These are phyloP conservation scores for Mamestra configurata DNA, from an alignment of 1,140 invertebrate species.

Conservation along the genomic window DNA sequence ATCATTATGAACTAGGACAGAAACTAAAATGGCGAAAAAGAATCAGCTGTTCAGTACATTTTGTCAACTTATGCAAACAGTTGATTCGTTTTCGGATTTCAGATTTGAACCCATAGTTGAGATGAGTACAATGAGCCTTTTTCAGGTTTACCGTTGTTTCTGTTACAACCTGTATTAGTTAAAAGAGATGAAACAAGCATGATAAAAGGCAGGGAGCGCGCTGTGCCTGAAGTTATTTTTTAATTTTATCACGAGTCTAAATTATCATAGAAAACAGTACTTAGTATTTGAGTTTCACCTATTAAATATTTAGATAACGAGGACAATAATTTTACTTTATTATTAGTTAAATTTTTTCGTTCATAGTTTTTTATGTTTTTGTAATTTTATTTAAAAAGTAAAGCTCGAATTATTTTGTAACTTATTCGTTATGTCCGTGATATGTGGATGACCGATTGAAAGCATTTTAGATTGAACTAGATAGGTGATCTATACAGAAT, in stretches of 20 bases:
- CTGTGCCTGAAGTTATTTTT: background rate
- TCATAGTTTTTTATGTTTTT: slow-evolving; percentile 23
- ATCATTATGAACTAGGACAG: too few species aligned
- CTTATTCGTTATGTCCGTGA: slow-evolving; percentile 41
- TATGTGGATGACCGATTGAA: slow-evolving; percentile 46
- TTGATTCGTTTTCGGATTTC: too few species aligned
- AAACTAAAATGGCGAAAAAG: too few species aligned
- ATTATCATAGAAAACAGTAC: background rate
- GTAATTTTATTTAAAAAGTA: background rate
- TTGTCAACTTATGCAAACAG: too few species aligned
- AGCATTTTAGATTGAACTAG: slow-evolving; percentile 23
- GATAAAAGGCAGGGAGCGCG: background rate
- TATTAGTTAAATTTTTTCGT: background rate
- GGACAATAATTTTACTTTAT: slow-evolving; percentile 2
- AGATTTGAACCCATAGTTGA: too few species aligned
- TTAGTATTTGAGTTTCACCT: slow-evolving; percentile 10
- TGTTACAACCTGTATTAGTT: too few species aligned
- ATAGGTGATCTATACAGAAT: background rate
- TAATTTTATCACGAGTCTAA: background rate
- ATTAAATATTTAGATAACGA: slow-evolving; percentile 35
- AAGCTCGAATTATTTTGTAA: slow-evolving; percentile 39
- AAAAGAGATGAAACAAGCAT: background rate
- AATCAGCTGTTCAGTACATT: too few species aligned
- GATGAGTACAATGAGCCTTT: too few species aligned
- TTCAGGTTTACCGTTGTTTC: too few species aligned